Conservation (phyloP, 2,797 vertebrate species). For the Cuniculus paca region DNA sequence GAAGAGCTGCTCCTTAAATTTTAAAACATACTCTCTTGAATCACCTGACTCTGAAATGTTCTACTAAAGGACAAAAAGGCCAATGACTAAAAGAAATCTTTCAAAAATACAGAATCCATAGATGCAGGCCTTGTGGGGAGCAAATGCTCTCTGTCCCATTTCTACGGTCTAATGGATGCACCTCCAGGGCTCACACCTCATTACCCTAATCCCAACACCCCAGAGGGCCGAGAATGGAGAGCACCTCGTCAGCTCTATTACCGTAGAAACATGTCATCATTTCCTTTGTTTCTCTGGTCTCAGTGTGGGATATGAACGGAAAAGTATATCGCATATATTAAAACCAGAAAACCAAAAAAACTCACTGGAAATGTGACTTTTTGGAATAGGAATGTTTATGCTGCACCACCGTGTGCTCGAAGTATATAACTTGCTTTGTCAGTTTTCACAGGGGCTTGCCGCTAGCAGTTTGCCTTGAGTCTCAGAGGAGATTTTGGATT, state of each 20-base stretch:
- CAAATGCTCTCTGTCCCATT: fast-evolving
- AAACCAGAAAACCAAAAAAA: not conserved
- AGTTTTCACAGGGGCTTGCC: not conserved
- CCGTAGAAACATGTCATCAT: not conserved
- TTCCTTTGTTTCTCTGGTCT: not conserved
- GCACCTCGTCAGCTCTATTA: not conserved
- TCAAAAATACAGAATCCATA: not conserved
- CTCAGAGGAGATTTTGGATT: not conserved
- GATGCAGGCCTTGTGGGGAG: fast-evolving
- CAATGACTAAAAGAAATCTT: not conserved
- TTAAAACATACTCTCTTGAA: not conserved
- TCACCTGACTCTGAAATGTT: not conserved
- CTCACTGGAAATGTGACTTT: not conserved
- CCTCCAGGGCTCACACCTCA: not conserved
- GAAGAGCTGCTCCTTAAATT: not conserved
- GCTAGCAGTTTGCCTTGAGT: not conserved
- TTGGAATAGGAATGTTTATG: not conserved
- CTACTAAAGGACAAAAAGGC: not conserved
- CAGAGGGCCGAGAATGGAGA: not conserved
- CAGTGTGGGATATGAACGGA: not conserved
- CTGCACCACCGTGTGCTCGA: not conserved
- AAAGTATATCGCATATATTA: not conserved
- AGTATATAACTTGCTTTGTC: not conserved
- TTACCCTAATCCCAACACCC: not conserved
- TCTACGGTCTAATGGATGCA: fast-evolving